phyloP scores from a whole-genome alignment of 2,888 invertebrate genomes.

The Xestia ashworthii region DNA sequence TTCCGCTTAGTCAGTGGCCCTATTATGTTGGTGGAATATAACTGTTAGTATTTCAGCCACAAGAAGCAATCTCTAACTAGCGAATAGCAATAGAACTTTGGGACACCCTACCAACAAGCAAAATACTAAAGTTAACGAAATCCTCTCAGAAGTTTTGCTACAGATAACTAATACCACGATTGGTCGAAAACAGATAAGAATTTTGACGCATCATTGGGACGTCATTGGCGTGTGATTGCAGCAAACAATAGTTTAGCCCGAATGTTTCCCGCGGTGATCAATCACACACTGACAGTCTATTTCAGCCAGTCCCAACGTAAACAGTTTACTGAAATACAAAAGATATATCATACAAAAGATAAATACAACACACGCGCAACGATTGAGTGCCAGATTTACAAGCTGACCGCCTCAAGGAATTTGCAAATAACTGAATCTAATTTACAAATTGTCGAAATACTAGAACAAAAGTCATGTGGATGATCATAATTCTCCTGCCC shows the following conservation, averaged over 20 bases:
- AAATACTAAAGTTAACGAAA: background rate
- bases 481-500: background rate
- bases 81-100: background rate
- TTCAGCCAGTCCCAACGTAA: constrained; percentile 43
- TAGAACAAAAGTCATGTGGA: constrained; percentile 28
- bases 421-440: constrained; percentile 1
- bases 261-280: constrained; percentile 35
- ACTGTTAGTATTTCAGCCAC: background rate
- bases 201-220: constrained; percentile 13
- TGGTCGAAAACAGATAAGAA: constrained; percentile 14
- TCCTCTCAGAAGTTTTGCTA: too few relatives aligned
- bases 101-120: background rate
- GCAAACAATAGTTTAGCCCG: constrained; percentile 30
- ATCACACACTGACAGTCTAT: constrained; percentile 57
- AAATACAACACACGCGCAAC: constrained; percentile 42
- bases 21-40: background rate
- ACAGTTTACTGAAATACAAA: constrained; percentile 47
- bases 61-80: background rate
- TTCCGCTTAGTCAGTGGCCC: background rate
- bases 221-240: constrained; percentile 15
- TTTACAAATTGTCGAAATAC: constrained; percentile 24
- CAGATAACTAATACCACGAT: background rate
- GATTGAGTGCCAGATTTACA: constrained; percentile 50
- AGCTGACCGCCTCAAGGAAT: constrained; percentile 22
- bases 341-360: constrained; percentile 54